phyloP scores from a whole-genome alignment of 23 tunicate genomes.

The Pegea sp. region DNA sequence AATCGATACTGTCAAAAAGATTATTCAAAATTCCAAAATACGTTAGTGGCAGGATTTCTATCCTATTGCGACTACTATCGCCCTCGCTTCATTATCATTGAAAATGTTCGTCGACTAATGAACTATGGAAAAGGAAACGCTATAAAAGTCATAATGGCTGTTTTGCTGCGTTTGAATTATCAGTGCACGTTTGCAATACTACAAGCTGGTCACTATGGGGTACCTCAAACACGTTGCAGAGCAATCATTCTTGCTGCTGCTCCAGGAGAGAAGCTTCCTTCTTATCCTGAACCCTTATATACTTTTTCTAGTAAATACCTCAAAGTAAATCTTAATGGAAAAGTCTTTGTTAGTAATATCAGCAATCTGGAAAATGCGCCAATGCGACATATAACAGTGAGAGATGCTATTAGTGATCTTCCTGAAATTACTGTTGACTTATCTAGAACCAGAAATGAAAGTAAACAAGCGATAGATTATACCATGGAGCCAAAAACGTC shows the following conservation, averaged over 20 bases:
- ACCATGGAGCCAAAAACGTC: no score
- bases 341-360: no score
- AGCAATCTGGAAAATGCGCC: constrained; percentile 35
- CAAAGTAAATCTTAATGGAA: no score
- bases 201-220: constrained; percentile 89
- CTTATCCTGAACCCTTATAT: no score
- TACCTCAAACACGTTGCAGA: constrained; percentile 68
- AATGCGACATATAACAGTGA: constrained; percentile 63
- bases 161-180: no score
- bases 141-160: constrained; percentile 60
- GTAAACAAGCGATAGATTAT: no score
- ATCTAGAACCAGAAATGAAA: no score
- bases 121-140: constrained; percentile 69
- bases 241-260: constrained; percentile 79
- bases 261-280: no score
- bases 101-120: constrained; percentile 76
- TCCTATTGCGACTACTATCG: constrained; percentile 83
- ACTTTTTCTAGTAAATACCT: no score
- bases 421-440: constrained; percentile 60
- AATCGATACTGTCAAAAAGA: constrained; percentile 72
- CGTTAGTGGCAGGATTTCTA: constrained; percentile 63
- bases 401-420: constrained; percentile 75
- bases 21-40: constrained; percentile 71
- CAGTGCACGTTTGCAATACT: constrained; percentile 77
- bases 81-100: constrained; percentile 65